Base-by-base conservation (phyloP, 2,888 invertebrate species). In the Gandaritis pyraliata region DNA sequence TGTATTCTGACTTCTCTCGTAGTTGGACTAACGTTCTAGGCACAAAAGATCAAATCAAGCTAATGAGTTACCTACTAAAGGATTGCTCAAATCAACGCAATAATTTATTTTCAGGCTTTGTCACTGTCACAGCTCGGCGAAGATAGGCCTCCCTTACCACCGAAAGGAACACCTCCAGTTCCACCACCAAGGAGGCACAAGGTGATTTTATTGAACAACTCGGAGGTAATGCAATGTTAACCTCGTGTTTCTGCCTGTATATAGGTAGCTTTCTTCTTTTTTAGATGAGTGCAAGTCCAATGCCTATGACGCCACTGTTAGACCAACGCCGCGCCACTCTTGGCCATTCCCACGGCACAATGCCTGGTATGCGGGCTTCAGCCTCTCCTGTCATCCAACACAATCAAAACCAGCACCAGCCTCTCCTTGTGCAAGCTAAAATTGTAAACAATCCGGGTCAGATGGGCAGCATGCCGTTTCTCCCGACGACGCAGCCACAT, bases 121-220 rank as follows among this genome's bases (percentile, higher is more conserved):
- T 80, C 90, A 7, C 76, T 76, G 45, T 73, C 83, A 6, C 89
- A 89, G 68, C 67, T 87, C 43, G 81, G 87, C 23, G 92, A 92
- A 65, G 90, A 88, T 48, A 83, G 91, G 41, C 93, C 93, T 0
- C 93, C 93, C 7, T 74, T 93, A 18, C 93, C 93, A 18, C 93
- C 93, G 1, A 93, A 93, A 72, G 80, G 78, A 16, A 76, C 86
- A 16, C 81, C 93, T 2, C 93, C 93, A 1, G 92, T 93, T 23
- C 93, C 93, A 3, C 93, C 93, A 39, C 92, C 92, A 59, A 83
- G 93, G 61, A 81, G 90, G 76, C 87, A 93, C 72, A 93, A 93
- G 86, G 93, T 88, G 10, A 41, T 12, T 41, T 15, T 41, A 6
- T 39, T 8, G 0, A 11, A 0, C 33, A 33, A 23, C 23, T 23